A percentile compares a stretch with the other conserved stretches of the same genome.
Conservation (phyloP, 2,797 vertebrate genomes). For the Coranthus polyacanthus region DNA sequence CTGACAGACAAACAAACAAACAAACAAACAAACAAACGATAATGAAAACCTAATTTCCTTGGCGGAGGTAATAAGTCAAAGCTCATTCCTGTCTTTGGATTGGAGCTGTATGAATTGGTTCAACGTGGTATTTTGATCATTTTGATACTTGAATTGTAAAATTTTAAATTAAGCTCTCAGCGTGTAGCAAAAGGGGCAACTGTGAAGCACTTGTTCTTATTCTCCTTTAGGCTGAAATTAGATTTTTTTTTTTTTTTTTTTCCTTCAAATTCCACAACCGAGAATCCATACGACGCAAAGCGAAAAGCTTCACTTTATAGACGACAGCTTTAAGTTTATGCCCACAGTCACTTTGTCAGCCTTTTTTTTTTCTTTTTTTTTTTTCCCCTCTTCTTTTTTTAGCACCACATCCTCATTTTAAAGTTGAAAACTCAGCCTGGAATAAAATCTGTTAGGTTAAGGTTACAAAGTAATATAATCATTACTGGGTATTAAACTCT, state of each 20-base stretch:
- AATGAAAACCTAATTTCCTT: no score
- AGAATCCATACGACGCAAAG: neutral
- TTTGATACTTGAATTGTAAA: conserved; percentile 5
- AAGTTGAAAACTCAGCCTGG: conserved; percentile 10
- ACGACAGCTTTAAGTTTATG: neutral
- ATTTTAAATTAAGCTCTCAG: conserved; percentile 2
- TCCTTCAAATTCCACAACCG: conserved; percentile 5
- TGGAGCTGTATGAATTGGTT: neutral
- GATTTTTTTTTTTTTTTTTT: neutral
- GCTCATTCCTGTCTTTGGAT: conserved; percentile 9
- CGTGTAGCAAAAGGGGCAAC: neutral
- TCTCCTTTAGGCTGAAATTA: neutral
- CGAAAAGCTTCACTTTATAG: conserved; percentile 6
- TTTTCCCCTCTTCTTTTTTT: no score
- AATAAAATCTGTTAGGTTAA: conserved; percentile 6
- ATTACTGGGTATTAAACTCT: conserved; percentile 56
- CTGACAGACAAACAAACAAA: no score
- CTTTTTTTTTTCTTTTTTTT: neutral
- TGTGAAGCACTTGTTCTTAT: neutral
- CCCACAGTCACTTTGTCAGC: conserved; percentile 16
- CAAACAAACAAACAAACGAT: no score
- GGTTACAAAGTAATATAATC: conserved; percentile 38
- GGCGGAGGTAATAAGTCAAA: neutral
- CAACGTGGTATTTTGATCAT: neutral
- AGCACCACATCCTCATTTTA: neutral